Evolutionary conservation across 2,888 invertebrate genomes (phyloP).

Genomic region (Diaperis boleti): DNA sequence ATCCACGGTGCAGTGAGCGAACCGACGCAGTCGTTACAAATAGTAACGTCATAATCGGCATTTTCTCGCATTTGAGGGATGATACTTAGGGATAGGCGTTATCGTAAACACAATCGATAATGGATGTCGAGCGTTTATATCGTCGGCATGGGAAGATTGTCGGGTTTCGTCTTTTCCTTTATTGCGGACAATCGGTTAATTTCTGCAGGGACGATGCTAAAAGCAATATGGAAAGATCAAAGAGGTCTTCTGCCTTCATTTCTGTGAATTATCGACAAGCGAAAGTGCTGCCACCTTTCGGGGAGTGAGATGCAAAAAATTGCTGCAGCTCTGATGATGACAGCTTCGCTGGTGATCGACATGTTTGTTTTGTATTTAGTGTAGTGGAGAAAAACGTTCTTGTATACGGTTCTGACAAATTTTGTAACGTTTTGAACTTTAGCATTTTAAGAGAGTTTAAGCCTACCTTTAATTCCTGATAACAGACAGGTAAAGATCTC

Average conservation of each 20-base stretch:
- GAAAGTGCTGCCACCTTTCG: not conserved
- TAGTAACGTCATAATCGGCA: constrained; percentile 8
- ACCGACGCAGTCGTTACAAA: not conserved
- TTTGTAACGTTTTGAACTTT: too few species aligned
- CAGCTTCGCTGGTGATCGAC: not conserved
- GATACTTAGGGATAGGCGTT: constrained; percentile 4
- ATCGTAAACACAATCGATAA: constrained; percentile 3
- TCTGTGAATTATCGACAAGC: not conserved
- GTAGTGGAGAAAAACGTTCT: too few species aligned
- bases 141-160: not conserved
- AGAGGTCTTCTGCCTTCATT: not conserved
- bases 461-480: too few species aligned
- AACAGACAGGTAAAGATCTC: too few species aligned
- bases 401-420: too few species aligned
- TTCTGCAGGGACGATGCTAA: not conserved
- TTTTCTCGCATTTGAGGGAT: constrained; percentile 1
- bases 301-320: not conserved
- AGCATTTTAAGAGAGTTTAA: too few species aligned
- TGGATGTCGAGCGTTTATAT: not conserved
- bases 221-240: not conserved
- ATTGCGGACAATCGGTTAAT: not conserved
- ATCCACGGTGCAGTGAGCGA: not conserved
- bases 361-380: too few species aligned
- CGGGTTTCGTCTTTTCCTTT: constrained; percentile 1
- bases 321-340: not conserved